Base-by-base conservation (phyloP, 1,140 invertebrate species). In the Solenopsis fugax region DNA sequence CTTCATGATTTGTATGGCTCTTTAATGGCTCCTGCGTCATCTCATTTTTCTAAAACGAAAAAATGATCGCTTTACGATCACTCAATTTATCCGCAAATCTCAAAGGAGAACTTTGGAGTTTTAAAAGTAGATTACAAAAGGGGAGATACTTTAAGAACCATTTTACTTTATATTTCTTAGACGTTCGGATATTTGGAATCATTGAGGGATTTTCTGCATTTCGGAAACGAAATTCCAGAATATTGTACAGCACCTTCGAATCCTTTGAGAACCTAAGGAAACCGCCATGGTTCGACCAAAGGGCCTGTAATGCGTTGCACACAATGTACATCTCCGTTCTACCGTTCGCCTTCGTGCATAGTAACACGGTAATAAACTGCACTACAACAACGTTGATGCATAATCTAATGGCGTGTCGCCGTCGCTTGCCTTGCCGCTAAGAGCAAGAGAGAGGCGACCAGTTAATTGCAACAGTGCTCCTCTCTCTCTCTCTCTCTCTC, bases 381-480 rank as follows among this genome's bases (percentile, higher is more conserved):
- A 86, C 85, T 71, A 85, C 67, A 80, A 84, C 72, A 76, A 77
- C 48, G 29, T 48, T 77, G 85, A 62, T 76, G 73, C 80, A 87
- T 90, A 90, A 90, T 90, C 75, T 90, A 90, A 90, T 90, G 88
- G 86, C 56, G 48, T 73, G 65, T 87, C 64, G 58, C 34, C 52
- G 69, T 13, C 54, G 75, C 67, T 24, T 41, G 69, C 29, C 10
- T 12, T 24, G 37, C 37, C 12, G 4, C 21, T 71, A 48, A 75
- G 29, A 41, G 18, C 54, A 73, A 65, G 73, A 73, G 72, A 62
- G 34, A 50, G 29, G 50, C 10, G 21, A 16, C 21, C 29, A 60
- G 0, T 62, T 84, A 75, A 50, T 75, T 82, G 69, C 69, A 82
- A 18, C 64, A 21, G 67, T 9, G 37, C 37, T 16, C 24, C 18